These are phyloP conservation scores for Thinocorus orbignyianus DNA, from an alignment of 2,113 vertebrate genomes.

Conservation along the genomic window DNA sequence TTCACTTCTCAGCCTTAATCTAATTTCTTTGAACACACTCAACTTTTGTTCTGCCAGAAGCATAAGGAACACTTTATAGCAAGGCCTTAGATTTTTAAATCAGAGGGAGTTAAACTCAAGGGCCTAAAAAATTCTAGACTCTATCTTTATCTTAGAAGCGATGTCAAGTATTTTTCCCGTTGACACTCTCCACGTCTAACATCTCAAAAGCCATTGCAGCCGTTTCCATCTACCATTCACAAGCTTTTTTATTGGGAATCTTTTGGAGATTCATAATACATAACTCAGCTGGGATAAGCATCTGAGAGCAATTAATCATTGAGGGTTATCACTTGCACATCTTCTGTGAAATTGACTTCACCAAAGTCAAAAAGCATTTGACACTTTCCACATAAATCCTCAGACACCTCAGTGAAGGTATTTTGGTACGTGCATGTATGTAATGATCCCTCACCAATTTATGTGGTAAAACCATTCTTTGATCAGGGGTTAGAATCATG, in stretches of 20 bases:
- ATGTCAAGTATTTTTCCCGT: constrained; percentile 29
- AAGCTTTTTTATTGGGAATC: not conserved
- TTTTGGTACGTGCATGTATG: not conserved
- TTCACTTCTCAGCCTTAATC: not conserved
- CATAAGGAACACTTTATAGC: constrained; percentile 19
- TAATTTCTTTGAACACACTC: constrained; percentile 14
- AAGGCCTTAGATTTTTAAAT: not conserved
- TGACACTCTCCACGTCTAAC: not conserved
- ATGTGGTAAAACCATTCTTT: not conserved
- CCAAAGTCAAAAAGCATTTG: not conserved
- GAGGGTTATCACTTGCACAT: not conserved
- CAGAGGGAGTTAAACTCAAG: not conserved
- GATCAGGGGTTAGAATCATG: not conserved
- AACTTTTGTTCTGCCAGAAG: constrained; percentile 1
- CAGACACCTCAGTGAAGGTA: not conserved
- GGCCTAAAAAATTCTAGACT: not conserved
- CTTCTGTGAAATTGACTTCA: not conserved
- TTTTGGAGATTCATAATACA: not conserved
- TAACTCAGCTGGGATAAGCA: constrained; percentile 1
- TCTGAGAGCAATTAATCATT: constrained; percentile 37
- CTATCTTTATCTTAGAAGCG: not conserved
- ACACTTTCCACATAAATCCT: not conserved
- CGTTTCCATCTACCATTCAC: constrained; percentile 1
- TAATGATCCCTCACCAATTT: not conserved
- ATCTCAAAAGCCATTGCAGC: constrained; percentile 18